phyloP scores from a whole-genome alignment of 2,113 vertebrate species.

The Natator depressus region DNA sequence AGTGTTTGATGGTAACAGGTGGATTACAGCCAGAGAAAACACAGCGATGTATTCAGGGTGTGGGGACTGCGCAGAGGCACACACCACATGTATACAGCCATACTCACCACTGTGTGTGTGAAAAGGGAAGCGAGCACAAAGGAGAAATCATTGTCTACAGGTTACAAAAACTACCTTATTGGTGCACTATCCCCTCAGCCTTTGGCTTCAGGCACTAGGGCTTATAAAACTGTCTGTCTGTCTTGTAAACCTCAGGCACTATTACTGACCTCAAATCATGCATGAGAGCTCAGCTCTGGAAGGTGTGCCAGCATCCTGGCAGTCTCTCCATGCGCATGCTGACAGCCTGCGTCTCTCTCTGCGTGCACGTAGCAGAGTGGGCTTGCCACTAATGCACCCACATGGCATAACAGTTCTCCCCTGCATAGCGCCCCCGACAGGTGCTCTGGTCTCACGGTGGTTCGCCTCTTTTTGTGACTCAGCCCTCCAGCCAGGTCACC shows the following conservation, averaged over 20 bases:
- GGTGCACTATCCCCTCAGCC: fast-evolving
- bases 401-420: neutral
- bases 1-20: no score
- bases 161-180: fast-evolving
- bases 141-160: fast-evolving
- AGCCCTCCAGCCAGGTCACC: no score
- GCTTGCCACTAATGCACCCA: neutral
- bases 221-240: neutral
- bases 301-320: fast-evolving
- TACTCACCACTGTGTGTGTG: neutral
- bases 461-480: no score
- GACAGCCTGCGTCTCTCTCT: neutral
- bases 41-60: neutral
- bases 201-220: fast-evolving
- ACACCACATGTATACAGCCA: neutral
- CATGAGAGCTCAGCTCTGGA: fast-evolving
- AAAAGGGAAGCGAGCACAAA: neutral
- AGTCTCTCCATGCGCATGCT: fast-evolving
- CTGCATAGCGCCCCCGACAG: neutral
- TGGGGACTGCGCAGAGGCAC: fast-evolving
- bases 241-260: neutral
- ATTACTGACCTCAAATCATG: fast-evolving
- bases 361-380: neutral
- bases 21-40: neutral
- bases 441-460: no score